These are phyloP conservation scores for Abramis brama DNA, from an alignment of 2,113 vertebrate genomes.

Conservation along the genomic window DNA sequence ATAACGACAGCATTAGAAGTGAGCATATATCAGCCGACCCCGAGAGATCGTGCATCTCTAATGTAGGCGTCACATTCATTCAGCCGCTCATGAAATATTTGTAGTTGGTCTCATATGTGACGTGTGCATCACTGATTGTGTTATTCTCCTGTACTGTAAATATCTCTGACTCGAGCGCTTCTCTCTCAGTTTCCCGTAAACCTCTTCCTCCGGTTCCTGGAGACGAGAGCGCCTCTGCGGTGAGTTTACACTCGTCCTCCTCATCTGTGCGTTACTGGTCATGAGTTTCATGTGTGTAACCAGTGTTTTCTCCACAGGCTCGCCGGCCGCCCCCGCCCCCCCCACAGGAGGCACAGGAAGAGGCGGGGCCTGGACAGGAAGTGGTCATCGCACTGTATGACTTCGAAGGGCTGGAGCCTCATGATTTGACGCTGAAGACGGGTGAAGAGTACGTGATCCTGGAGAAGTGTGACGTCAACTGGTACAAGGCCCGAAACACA, in stretches of 20 bases:
- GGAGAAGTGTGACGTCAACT: constrained; percentile 87
- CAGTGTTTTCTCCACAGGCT: background rate
- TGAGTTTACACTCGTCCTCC: background rate
- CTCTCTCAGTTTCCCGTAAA: constrained; percentile 78
- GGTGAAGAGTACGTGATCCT: constrained; percentile 88
- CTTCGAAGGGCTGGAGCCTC: constrained; percentile 84
- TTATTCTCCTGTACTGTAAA: too few relatives aligned
- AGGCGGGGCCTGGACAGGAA: constrained; percentile 69
- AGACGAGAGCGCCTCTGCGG: constrained; percentile 57
- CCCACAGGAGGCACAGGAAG: constrained; percentile 54
- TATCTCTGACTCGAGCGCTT: too few relatives aligned
- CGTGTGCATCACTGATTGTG: too few relatives aligned
- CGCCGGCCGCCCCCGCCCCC: constrained; percentile 66
- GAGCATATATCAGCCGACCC: too few relatives aligned
- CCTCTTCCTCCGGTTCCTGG: constrained; percentile 81
- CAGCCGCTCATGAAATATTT: too few relatives aligned
- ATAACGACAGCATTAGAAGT: too few relatives aligned
- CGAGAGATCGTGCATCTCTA: too few relatives aligned
- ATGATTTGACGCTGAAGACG: constrained; percentile 84
- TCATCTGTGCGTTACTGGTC: too few relatives aligned
- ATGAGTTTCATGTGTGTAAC: too few relatives aligned
- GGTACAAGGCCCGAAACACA: constrained; percentile 89
- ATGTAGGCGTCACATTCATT: too few relatives aligned
- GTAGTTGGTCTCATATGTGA: too few relatives aligned
- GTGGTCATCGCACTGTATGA: constrained; percentile 89